Conservation (phyloP, 1,140 invertebrate genomes). For the Asbolus verrucosus region DNA sequence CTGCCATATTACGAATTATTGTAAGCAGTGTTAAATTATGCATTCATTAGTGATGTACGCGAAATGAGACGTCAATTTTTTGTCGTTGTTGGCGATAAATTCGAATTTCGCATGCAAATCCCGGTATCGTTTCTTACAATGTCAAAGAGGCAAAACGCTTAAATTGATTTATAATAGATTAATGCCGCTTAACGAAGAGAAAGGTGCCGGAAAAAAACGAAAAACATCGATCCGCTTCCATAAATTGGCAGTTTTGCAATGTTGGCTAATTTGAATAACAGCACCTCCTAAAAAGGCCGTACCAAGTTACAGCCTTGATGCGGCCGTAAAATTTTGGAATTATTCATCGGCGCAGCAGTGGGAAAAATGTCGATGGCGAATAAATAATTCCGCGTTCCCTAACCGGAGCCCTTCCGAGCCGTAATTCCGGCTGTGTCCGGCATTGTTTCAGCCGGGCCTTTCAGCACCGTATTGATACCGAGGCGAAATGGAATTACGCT, state of each 20-base stretch:
- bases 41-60: conserved; percentile 2
- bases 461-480: conserved; percentile 36
- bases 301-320: no score
- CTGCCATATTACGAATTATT: neutral
- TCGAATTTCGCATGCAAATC: conserved; percentile 12
- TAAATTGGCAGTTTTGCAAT: neutral
- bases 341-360: neutral
- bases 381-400: conserved; percentile 42
- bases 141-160: neutral
- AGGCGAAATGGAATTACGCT: conserved; percentile 32
- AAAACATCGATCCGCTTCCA: no score
- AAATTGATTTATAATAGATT: conserved; percentile 14
- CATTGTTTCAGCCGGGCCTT: conserved; percentile 29
- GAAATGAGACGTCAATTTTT: conserved; percentile 11
- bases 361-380: conserved; percentile 34
- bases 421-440: conserved; percentile 33
- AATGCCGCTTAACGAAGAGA: conserved; percentile 21
- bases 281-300: no score
- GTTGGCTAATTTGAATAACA: no score
- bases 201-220: conserved; percentile 11
- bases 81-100: neutral
- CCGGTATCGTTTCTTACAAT: neutral
- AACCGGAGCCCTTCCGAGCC: conserved; percentile 14
- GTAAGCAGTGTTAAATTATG: neutral
- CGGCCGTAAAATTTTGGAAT: neutral